Evolutionary conservation across 2,113 vertebrate genomes (phyloP), one percentile per base, ranked within the genome.

Genomic region (Camelus bactrianus): DNA sequence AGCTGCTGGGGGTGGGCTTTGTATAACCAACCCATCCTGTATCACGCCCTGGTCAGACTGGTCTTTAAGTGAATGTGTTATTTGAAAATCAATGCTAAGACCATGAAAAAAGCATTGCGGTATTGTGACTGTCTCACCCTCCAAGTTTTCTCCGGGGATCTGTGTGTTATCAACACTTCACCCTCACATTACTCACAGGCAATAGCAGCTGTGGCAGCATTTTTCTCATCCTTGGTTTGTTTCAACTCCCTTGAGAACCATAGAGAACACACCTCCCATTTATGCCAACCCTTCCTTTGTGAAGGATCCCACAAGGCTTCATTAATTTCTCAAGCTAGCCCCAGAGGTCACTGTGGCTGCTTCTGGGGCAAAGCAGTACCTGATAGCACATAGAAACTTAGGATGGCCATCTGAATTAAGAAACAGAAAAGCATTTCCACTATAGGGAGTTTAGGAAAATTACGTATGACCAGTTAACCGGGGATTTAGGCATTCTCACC

Each of bases 241-340:
- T 93, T 83, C 83, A 56, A 3, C 46, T 92, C 92, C 83, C 92
- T 83, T 56, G 91, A 93, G 93, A 95, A 67, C 19, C 24, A 4
- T 35, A 70, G 17, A 72, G 89, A 81, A 65, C 38, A 58, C 16
- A 70, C 30, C 67, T 96, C 87, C 83, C 64, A 32, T 65, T 83
- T 94, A 79, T 38, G 76, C 60, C 90, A 93, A 46, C 50, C 48
- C 80, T 92, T 75, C 67, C 60, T 92, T 72, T 93, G 80, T 80
- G 56, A 93, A 92, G 70, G 42, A 73, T 82, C 64, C 92, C 93
- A 80, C 28, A 60, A 73, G 69, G 67, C 69, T 94, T 96, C 86
- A 89, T 87, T 97, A 89, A 82, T 76, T 87, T 96, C 82, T 97
- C 91, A 93, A 79, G 64, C 95, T 70, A 86, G 77, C 69, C 70